Evolutionary conservation across 35 echinoderm and acorn worm species (phyloP).

Genomic region (Strongylocentrotus purpuratus): DNA sequence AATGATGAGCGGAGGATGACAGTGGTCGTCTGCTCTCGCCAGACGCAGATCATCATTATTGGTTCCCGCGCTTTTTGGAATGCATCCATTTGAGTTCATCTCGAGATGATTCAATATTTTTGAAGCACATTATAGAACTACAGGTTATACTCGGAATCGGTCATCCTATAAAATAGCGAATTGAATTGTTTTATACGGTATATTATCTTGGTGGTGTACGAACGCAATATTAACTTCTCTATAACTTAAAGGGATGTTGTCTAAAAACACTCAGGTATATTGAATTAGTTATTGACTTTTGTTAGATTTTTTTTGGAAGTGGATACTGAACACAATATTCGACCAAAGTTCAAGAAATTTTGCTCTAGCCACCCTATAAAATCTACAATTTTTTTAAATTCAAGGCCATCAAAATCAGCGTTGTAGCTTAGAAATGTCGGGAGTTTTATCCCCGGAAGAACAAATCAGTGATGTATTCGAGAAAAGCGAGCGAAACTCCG

Average conservation of each 20-base stretch:
- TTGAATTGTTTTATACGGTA: neutral
- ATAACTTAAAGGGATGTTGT: too few relatives aligned
- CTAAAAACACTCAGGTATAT: too few relatives aligned
- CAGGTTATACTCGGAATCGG: neutral
- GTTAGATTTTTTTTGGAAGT: too few relatives aligned
- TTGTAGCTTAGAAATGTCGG: neutral
- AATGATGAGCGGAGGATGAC: neutral
- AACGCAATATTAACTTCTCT: too few relatives aligned
- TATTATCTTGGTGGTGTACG: too few relatives aligned
- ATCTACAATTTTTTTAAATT: neutral
- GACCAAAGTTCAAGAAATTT: too few relatives aligned
- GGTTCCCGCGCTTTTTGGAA: neutral
- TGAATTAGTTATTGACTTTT: too few relatives aligned
- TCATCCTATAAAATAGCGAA: neutral
- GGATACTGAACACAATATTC: too few relatives aligned
- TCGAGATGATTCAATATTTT: neutral
- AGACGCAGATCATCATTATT: neutral
- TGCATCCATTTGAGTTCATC: neutral
- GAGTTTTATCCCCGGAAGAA: neutral
- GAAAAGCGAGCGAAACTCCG: neutral
- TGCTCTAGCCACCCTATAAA: too few relatives aligned
- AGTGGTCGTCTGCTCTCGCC: neutral
- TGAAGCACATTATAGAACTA: neutral
- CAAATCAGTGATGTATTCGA: neutral
- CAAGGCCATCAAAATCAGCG: neutral